Conservation (phyloP, 2,888 invertebrate species). For the Anthrax anthrax region DNA sequence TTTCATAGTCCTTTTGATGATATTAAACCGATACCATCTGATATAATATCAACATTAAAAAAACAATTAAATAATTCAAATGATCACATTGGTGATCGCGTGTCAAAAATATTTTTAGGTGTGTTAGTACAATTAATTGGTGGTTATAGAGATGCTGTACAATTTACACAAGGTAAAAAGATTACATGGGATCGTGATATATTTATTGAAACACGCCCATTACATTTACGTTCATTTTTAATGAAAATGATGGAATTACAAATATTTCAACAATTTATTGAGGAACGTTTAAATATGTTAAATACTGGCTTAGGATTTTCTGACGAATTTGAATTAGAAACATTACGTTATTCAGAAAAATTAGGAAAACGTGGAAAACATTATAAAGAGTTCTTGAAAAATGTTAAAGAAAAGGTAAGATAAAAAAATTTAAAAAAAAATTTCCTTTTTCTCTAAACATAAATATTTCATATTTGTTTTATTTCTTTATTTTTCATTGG, state of each 20-base stretch:
- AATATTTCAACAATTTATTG: slow-evolving; percentile 88
- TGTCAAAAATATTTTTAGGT: slow-evolving; percentile 77
- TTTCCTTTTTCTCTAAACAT: no score
- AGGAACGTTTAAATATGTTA: slow-evolving; percentile 80
- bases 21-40: slow-evolving; percentile 72
- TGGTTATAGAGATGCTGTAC: slow-evolving; percentile 82
- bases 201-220: slow-evolving; percentile 74
- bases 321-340: slow-evolving; percentile 91
- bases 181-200: slow-evolving; percentile 78
- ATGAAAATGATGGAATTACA: slow-evolving; percentile 82
- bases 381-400: slow-evolving; percentile 73
- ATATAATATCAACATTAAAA: slow-evolving; percentile 54
- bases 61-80: slow-evolving; percentile 35
- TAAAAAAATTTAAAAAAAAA: no score
- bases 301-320: slow-evolving; percentile 87
- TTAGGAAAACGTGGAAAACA: slow-evolving; percentile 36
- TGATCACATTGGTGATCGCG: slow-evolving; percentile 73
- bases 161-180: slow-evolving; percentile 52
- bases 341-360: slow-evolving; percentile 40
- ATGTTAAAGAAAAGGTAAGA: slow-evolving; percentile 72
- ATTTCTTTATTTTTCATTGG: no score
- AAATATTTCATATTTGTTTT: no score
- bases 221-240: slow-evolving; percentile 76
- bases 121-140: slow-evolving; percentile 90
- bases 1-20: slow-evolving; percentile 83